These are phyloP conservation scores for Ips typographus DNA, from an alignment of 1,140 invertebrate genomes.

Conservation along the genomic window DNA sequence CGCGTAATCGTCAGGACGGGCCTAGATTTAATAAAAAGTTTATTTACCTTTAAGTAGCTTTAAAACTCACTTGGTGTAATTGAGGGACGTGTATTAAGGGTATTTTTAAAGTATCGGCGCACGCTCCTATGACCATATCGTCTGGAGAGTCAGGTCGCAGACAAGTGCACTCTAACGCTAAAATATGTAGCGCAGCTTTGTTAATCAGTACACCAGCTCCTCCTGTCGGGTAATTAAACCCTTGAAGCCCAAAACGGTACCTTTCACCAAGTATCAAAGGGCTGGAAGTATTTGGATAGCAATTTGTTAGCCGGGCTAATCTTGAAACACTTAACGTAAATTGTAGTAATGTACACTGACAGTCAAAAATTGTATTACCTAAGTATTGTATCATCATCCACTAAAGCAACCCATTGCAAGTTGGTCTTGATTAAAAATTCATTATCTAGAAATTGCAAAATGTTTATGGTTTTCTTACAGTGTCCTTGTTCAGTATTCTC, in stretches of 20 bases:
- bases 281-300: constrained; percentile 63
- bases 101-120: constrained; percentile 63
- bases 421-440: constrained; percentile 53
- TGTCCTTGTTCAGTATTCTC: constrained; percentile 82
- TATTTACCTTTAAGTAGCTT: neutral
- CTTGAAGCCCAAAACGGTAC: constrained; percentile 72
- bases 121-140: constrained; percentile 86
- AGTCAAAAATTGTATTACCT: constrained; percentile 59
- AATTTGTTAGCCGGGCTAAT: constrained; percentile 64
- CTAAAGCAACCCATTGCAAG: constrained; percentile 78
- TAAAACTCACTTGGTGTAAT: constrained; percentile 74
- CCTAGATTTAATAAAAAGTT: constrained; percentile 57
- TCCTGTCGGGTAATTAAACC: constrained; percentile 87
- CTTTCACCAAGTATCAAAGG: constrained; percentile 73
- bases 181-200: constrained; percentile 57
- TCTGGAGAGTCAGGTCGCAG: constrained; percentile 69
- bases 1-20: constrained; percentile 79
- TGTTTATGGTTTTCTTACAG: constrained; percentile 82
- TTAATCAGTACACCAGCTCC: constrained; percentile 79
- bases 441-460: constrained; percentile 65
- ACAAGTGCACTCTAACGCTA: constrained; percentile 66
- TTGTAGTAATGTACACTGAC: neutral
- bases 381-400: constrained; percentile 90
- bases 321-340: constrained; percentile 57
- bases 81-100: constrained; percentile 69